phyloP scores from a whole-genome alignment of 2,888 invertebrate genomes.

The Harpagoxenus sublaevis region DNA sequence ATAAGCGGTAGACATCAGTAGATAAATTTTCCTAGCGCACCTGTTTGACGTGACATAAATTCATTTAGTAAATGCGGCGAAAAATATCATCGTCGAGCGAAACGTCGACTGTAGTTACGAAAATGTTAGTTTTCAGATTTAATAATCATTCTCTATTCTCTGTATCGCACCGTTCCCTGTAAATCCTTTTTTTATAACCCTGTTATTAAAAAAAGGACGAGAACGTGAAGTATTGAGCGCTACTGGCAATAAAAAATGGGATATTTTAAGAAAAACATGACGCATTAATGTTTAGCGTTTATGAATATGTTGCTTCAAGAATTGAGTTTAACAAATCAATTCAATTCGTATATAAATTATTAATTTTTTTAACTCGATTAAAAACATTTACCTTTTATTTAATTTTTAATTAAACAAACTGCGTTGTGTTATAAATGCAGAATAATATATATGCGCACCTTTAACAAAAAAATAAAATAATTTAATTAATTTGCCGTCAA shows the following conservation, averaged over 20 bases:
- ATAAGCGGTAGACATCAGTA: background rate
- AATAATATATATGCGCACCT: background rate
- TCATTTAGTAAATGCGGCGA: background rate
- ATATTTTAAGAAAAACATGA: background rate
- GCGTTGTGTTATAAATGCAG: background rate
- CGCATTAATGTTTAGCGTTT: background rate
- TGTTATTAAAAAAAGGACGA: background rate
- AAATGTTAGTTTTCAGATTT: conserved; percentile 20
- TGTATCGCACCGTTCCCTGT: background rate
- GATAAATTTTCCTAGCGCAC: conserved; percentile 3
- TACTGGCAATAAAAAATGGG: background rate
- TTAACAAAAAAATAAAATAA: background rate
- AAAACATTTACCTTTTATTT: conserved; percentile 16
- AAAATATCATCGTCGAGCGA: background rate
- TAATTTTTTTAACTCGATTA: background rate
- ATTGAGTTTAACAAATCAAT: background rate
- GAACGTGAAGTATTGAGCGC: background rate
- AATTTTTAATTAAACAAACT: conserved; percentile 26
- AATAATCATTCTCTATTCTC: conserved; percentile 21
- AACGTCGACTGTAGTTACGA: background rate
- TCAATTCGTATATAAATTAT: background rate
- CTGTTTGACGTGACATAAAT: conserved; percentile 13
- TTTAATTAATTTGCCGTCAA: background rate
- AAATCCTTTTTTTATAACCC: background rate
- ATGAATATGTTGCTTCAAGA: background rate